Conservation (phyloP, 2,797 vertebrate genomes). For the Lepilemur ruficaudatus region DNA sequence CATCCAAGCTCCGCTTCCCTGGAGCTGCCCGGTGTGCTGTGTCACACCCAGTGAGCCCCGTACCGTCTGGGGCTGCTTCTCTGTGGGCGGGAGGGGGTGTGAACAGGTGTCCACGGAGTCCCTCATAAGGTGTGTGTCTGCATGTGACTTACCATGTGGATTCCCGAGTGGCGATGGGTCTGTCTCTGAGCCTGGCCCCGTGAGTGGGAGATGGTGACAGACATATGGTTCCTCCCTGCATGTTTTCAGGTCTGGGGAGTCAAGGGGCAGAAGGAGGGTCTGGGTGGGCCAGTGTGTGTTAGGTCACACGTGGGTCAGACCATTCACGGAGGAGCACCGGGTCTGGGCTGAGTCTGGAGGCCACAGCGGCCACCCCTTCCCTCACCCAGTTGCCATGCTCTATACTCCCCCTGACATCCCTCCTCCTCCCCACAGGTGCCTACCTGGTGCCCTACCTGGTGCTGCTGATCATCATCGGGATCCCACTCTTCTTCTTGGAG, state of each 20-base stretch:
- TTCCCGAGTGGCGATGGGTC: background rate
- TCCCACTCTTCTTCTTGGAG: constrained; percentile 98
- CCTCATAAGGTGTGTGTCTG: accelerated
- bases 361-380: background rate
- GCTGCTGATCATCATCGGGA: constrained; percentile 96
- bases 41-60: background rate
- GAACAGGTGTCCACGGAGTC: background rate
- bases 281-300: background rate
- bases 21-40: accelerated
- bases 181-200: background rate
- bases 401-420: accelerated
- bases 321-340: background rate
- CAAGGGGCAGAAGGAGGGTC: background rate
- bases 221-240: background rate
- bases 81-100: background rate
- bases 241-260: background rate
- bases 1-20: background rate
- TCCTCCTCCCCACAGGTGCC: constrained; percentile 87
- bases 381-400: background rate
- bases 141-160: background rate
- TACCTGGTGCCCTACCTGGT: constrained; percentile 97
- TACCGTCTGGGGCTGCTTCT: background rate
- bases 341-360: accelerated
- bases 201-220: background rate
- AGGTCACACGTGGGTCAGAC: background rate